These are phyloP conservation scores for Gallirallus australis DNA, from an alignment of 2,797 vertebrate species.

Conservation along the genomic window DNA sequence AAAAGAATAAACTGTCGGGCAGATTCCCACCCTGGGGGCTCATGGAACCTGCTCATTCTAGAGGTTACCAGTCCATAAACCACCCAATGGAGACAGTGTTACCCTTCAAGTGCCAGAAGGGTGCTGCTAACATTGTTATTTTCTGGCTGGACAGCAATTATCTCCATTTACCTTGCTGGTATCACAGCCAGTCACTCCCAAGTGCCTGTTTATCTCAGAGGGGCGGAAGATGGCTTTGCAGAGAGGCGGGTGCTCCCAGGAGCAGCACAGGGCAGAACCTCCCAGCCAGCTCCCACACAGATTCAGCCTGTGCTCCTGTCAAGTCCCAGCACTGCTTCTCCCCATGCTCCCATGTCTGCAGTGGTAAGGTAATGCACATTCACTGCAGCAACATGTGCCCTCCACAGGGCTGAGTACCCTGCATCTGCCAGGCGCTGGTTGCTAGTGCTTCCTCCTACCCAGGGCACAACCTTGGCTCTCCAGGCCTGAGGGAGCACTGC, in stretches of 20 bases:
- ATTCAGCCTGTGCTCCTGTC: not conserved
- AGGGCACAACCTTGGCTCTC: not conserved
- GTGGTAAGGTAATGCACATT: fast-evolving
- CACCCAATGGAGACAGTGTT: not conserved
- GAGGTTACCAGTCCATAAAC: not conserved
- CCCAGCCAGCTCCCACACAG: fast-evolving
- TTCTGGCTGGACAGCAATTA: not conserved
- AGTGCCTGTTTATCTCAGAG: not conserved
- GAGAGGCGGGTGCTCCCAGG: not conserved
- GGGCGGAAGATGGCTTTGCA: not conserved
- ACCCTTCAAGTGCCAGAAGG: not conserved
- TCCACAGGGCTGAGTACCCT: not conserved
- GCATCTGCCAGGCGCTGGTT: not conserved
- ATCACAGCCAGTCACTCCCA: not conserved
- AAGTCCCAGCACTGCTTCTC: fast-evolving
- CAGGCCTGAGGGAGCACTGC: not conserved
- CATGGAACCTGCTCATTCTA: not conserved
- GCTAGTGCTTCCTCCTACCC: not conserved
- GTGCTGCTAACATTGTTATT: not conserved
- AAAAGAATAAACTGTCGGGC: not conserved
- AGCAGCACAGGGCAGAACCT: not conserved
- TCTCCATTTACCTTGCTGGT: not conserved
- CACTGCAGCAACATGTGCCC: not conserved
- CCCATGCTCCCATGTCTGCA: fast-evolving
- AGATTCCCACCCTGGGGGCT: not conserved